Base-by-base conservation (phyloP, 2,888 invertebrate genomes). In the Drosophila koepferae region DNA sequence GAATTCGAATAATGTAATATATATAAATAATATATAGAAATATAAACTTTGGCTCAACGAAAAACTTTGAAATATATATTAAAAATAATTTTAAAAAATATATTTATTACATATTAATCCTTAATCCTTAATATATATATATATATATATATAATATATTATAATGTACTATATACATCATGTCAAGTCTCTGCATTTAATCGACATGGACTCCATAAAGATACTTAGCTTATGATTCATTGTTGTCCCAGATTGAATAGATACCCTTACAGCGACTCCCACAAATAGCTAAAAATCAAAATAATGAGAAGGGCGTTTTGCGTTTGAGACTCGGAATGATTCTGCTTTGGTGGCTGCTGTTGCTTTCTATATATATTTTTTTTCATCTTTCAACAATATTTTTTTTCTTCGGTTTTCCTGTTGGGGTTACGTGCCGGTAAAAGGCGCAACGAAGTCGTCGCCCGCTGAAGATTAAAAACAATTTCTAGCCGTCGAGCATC, bases 391-490 rank as follows among this genome's bases (percentile, higher is more conserved):
- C n/a, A 10, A 8, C 14, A 36, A 51, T 51, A 20, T 20, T 36
- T 28, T 23, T 2, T 28, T 23, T 2, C 38, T 41, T 63, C n/a
- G 46, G 14, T 16, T 10, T 38, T 54, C 9, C 12, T 28, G 67
- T 63, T 72, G 60, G 72, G 71, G 69, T 67, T 65, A 61, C 71
- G 56, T 53, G 69, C 65, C 72, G 77, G 60, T 77, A 72, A 82
- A 82, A 81, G 85, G 75, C 82, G 73, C 69, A 84, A 66, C 75
- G 70, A 63, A 80, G 81, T 77, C 69, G 63, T 72, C 75, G 72
- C 61, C 72, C 56, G 59, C 54, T 77, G 70, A 60, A 86, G 83
- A 86, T 83, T 86, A 86, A 81, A 83, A 83, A 83, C 79, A 83
- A 77, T 83, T 83, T 82, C 65, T 65, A 43, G 63, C 67, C 70